Evolutionary conservation across 2,113 vertebrate genomes (phyloP).

Genomic region (Siniperca chuatsi): DNA sequence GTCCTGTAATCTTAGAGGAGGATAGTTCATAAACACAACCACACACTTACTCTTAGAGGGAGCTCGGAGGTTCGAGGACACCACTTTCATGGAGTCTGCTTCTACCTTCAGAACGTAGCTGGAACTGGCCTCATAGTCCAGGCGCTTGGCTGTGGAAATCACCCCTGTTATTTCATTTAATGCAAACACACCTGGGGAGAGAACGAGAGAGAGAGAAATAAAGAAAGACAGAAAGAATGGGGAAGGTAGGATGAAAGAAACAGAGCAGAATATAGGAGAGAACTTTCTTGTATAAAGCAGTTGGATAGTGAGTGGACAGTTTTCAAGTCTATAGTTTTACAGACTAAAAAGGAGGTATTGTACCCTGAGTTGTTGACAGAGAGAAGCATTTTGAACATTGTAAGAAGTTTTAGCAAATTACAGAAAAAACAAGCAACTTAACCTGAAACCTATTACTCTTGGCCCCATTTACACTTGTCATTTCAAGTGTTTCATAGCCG

Average conservation of each 20-base stretch:
- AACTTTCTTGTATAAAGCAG: neutral
- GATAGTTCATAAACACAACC: neutral
- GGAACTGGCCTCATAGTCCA: slow-evolving; percentile 89
- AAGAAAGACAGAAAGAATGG: neutral
- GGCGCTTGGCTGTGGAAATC: slow-evolving; percentile 84
- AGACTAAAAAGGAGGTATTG: neutral
- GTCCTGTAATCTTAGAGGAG: neutral
- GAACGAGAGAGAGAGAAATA: neutral
- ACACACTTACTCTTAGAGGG: slow-evolving; percentile 90
- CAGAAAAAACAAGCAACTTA: neutral
- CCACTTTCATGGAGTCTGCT: slow-evolving; percentile 89
- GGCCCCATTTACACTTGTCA: neutral
- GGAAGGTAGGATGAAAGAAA: neutral
- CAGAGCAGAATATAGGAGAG: neutral
- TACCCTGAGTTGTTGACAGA: slow-evolving; percentile 6
- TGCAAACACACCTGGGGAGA: slow-evolving; percentile 84
- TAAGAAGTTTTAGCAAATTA: neutral
- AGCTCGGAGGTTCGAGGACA: slow-evolving; percentile 87
- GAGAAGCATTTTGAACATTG: neutral
- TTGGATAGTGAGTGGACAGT: neutral
- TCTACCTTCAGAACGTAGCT: slow-evolving; percentile 88
- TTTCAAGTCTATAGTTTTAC: neutral
- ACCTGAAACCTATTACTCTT: neutral
- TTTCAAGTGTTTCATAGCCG: neutral
- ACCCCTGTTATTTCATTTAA: slow-evolving; percentile 88